These are phyloP conservation scores for Melipona beecheii DNA, from an alignment of 2,888 invertebrate species.

Conservation along the genomic window DNA sequence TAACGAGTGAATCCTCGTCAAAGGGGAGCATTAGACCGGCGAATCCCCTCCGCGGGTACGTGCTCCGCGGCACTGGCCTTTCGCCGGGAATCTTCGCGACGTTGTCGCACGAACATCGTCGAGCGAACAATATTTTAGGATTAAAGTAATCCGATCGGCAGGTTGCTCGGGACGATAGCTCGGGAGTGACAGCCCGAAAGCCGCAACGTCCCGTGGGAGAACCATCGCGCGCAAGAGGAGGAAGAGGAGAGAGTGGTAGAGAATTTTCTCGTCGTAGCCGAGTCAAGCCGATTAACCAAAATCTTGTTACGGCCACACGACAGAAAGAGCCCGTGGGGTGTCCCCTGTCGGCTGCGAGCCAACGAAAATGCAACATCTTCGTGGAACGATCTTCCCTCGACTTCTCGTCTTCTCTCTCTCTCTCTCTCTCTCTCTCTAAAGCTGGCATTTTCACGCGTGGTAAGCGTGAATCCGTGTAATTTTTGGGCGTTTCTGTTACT, in stretches of 20 bases:
- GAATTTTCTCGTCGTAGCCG: constrained; percentile 40
- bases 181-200: constrained; percentile 54
- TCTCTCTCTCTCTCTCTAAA: too few species aligned
- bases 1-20: not conserved
- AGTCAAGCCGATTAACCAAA: constrained; percentile 76
- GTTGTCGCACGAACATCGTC: constrained; percentile 7
- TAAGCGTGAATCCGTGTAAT: too few species aligned
- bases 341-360: not conserved
- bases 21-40: not conserved
- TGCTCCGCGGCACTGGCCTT: not conserved
- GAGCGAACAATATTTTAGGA: constrained; percentile 70
- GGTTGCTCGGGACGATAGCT: constrained; percentile 57
- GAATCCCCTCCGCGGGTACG: not conserved
- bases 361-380: constrained; percentile 7
- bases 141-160: constrained; percentile 74
- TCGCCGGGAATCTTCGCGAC: constrained; percentile 17
- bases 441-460: too few species aligned
- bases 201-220: constrained; percentile 52
- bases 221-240: not conserved
- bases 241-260: constrained; percentile 20
- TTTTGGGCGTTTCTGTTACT: too few species aligned
- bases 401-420: too few species aligned
- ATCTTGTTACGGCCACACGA: constrained; percentile 73
- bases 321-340: constrained; percentile 51
- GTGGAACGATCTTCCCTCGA: not conserved